phyloP scores from a whole-genome alignment of 2,113 vertebrate species.

The Caranx melampygus region DNA sequence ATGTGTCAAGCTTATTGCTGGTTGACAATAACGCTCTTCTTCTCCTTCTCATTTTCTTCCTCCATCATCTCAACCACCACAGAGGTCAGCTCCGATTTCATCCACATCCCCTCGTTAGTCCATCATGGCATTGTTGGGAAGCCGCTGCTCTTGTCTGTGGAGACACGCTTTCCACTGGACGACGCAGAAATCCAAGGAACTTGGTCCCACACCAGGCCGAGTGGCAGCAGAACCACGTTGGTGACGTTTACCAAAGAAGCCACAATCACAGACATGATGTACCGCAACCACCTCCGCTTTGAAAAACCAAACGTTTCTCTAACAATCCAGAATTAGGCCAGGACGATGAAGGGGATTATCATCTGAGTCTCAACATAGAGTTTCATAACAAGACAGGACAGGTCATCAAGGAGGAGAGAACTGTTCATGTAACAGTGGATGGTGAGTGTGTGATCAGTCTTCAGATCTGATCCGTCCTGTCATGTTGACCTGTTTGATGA shows the following conservation, averaged over 20 bases:
- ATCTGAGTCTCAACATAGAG: conserved; percentile 76
- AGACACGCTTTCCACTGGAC: conserved; percentile 66
- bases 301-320: conserved; percentile 73
- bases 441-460: conserved; percentile 68
- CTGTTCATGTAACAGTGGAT: conserved; percentile 78
- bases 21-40: background rate
- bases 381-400: conserved; percentile 52
- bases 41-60: conserved; percentile 9
- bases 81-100: conserved; percentile 52
- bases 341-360: conserved; percentile 79
- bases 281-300: conserved; percentile 64
- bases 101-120: conserved; percentile 60
- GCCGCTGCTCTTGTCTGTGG: conserved; percentile 73
- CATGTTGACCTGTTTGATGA: background rate
- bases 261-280: conserved; percentile 67
- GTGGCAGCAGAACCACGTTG: conserved; percentile 56
- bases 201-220: conserved; percentile 75
- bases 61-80: conserved; percentile 10
- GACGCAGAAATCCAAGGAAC: conserved; percentile 77
- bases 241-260: conserved; percentile 74
- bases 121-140: conserved; percentile 70
- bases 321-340: conserved; percentile 67
- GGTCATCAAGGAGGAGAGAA: conserved; percentile 67
- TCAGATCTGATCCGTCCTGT: background rate
- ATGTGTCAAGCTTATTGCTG: too few species aligned